Base-by-base conservation (phyloP, 92 coral and sea anemone genomes). In the Porites evermanni region DNA sequence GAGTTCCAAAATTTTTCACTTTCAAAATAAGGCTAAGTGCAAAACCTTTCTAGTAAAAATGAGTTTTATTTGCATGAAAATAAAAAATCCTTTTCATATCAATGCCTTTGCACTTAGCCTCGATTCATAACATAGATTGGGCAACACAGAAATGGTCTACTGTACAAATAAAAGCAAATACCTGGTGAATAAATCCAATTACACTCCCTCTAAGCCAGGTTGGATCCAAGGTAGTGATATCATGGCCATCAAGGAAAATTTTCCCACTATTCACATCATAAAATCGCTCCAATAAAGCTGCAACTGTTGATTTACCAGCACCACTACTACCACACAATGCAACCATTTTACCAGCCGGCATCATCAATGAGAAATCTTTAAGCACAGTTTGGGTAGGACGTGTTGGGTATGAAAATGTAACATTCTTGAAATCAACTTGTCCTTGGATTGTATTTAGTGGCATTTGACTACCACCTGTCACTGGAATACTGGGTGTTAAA, bases 261-360 rank as follows among this genome's bases (percentile, higher is more conserved):
- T 66, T 70, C 4, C 99, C 99, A 80, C 79, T 76, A 47, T 92
- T 88, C 26, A 95, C 91, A 70, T 97, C 97, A 88, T 97, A 97
- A 78, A 97, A 95, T 12, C 98, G 86, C 82, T 97, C 99, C 53
- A 97, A 87, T 64, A 97, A 76, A 8, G 98, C 93, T 1, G 99
- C 99, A 2, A 97, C 98, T 51, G 99, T 97, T 29, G 98, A 95
- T 78, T 97, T 97, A 5, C 99, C 99, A 23, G 99, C 93, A 16
- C 99, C 99, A 88, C 99, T 96, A 14, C 94, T 98, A 9, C 99
- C 99, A 92, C 99, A 97, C 8, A 97, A 78, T 4, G 99, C 99
- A 44, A 97, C 98, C 96, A 97, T 93, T 53, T 80, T 93, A 64
- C 99, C 98, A 29, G 97, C 95, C 4, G 93, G 95, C 58, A 97